Conservation (phyloP, 1,140 invertebrate genomes). For the Sminthurinus signatus region DNA sequence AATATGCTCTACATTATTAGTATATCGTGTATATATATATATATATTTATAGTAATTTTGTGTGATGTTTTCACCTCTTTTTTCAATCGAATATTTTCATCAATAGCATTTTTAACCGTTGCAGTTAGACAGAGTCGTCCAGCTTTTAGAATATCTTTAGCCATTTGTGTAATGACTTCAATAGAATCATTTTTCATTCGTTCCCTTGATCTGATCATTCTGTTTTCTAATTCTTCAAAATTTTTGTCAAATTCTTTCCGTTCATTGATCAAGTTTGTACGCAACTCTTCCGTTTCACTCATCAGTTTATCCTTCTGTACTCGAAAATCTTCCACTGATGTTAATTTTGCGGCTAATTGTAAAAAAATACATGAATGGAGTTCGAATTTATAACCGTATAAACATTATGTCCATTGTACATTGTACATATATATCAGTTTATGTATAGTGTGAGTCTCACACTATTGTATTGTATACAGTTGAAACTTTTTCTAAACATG, state of each 20-base stretch:
- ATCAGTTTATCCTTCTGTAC: constrained; percentile 25
- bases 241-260: constrained; percentile 15
- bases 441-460: too few relatives aligned
- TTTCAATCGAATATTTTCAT: constrained; percentile 25
- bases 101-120: constrained; percentile 33
- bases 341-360: constrained; percentile 25
- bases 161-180: constrained; percentile 30
- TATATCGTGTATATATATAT: too few relatives aligned
- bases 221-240: constrained; percentile 38
- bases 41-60: too few relatives aligned
- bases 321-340: constrained; percentile 36
- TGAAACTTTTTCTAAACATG: too few relatives aligned
- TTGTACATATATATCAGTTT: too few relatives aligned
- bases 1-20: too few relatives aligned
- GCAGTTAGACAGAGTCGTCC: constrained; percentile 34
- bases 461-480: too few relatives aligned
- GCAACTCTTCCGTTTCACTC: constrained; percentile 17
- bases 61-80: too few relatives aligned
- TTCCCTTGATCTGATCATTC: constrained; percentile 31
- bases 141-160: constrained; percentile 32
- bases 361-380: not conserved
- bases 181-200: constrained; percentile 30
- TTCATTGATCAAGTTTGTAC: constrained; percentile 21
- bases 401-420: too few relatives aligned
- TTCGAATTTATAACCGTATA: too few relatives aligned